Base-by-base conservation (phyloP, 1,140 invertebrate species). In the Drosophila littoralis region DNA sequence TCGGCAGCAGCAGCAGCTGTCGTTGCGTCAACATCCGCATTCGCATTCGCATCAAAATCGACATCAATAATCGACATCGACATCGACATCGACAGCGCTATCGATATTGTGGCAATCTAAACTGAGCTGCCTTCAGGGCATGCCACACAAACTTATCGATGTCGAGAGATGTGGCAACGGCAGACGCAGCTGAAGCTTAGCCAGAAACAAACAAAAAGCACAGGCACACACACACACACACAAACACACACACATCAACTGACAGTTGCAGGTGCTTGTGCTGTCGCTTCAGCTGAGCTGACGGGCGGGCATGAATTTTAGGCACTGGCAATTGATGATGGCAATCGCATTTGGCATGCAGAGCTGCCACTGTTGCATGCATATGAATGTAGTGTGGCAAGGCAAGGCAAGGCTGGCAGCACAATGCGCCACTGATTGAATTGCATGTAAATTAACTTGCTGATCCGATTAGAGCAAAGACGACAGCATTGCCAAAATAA, bases 381-480 rank as follows among this genome's bases (percentile, higher is more conserved):
- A 78, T 75, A 65, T 61, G 61, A 48, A 48, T 33, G 42, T 13
- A 7, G 45, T 12, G 28, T 4, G 32, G 32, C 46, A 40, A 33
- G 38, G 38, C 32, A 13, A 1, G 32, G 32, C 46, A 40, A 33
- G 38, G 38, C 32, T 17, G 50, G 55, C 72, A 73, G 76, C 60
- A 82, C 83, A 86, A 88, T 88, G 83, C 68, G 79, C 61, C 79
- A 74, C 76, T 86, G 82, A 86, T 86, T 86, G 82, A 86, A 86
- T 88, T 86, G 82, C 82, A 88, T 86, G 82, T 82, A 86, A 86
- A 86, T 86, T 88, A 88, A 79, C 82, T 86, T 88, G 79, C 83
- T 88, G 82, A 86, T 86, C 83, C 83, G 82, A 88, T 86, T 86
- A 86, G 67, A 75, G 64, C 45, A 70, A 70, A 51, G 45, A 63